Base-by-base conservation (phyloP, 1,140 invertebrate genomes). In the Semibalanus balanoides region DNA sequence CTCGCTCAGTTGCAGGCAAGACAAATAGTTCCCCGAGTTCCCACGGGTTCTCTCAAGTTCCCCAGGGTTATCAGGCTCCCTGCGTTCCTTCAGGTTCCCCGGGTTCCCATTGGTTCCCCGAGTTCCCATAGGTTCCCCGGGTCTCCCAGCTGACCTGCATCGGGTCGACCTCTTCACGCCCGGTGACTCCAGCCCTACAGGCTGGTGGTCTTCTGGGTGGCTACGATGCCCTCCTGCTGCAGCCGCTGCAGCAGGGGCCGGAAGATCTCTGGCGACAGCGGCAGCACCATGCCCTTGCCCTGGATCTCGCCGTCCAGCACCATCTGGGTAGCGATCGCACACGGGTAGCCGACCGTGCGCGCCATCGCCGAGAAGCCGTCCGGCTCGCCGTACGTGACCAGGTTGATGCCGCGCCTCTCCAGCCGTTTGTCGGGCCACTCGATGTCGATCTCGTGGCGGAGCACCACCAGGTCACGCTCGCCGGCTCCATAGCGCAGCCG, bases 321-420 rank as follows among this genome's bases (percentile, higher is more conserved):
- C 97, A 99, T 99, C 84, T 97, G 96, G 0, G 94, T 90, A 9
- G 96, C 94, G 81, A 99, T 98, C 11, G 94, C 97, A 9, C 94
- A 90, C 0, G 97, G 97, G 81, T 96, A 92, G 7, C 97, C 97
- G 11, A 99, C 98, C 28, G 95, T 97, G 81, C 93, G 90, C 0
- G 97, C 94, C 98, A 99, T 99, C 9, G 97, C 98, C 0, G 96
- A 97, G 82, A 94, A 93, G 27, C 93, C 92, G 77, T 88, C 85
- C 11, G 85, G 82, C 74, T 97, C 92, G 0, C 97, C 97, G 81
- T 99, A 98, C 40, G 92, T 90, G 0, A 98, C 94, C 83, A 99
- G 88, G 81, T 94, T 96, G 74, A 99, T 93, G 64, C 94, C 91
- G 75, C 93, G 88, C 30, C 88, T 83, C 86, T 99, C 96, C 76